Evolutionary conservation across 2,113 vertebrate species (phyloP), one percentile per base, ranked within the genome.

Genomic region (Pipa parva): DNA sequence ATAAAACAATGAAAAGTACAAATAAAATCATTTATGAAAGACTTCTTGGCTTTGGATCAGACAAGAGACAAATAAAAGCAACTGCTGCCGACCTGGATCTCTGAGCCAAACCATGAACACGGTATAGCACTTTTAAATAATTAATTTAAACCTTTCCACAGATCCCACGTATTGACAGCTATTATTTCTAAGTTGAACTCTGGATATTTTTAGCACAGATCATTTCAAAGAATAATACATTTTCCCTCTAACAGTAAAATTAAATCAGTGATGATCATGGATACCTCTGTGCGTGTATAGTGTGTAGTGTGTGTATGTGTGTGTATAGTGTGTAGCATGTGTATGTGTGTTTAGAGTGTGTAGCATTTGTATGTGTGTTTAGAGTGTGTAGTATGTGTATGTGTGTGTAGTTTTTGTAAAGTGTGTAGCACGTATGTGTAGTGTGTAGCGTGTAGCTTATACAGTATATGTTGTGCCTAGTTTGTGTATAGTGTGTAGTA

Each of bases 1-100:
- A 50, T 51, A 63, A 63, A 63, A 63, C 60, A 63, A 50, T 51
- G 45, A 63, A 63, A 63, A 63, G 45, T 63, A 45, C 60, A 63
- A 63, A 63, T 63, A 63, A 50, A 63, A 50, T 21, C 17, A 63
- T 63, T 33, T 50, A 29, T 17, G 15, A 50, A 61, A 22, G n/a
- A 28, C 5, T 61, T 51, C 25, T 63, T 63, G 60, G 60, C 60
- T 2, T 4, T 3, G 26, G 63, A 64, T 64, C 63, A 64, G 25
- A 55, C 33, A 64, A 64, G 12, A 54, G 20, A 48, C 9, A n/a
- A 42, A 28, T 55, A 63, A 37, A 63, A 63, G 31, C 26, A 39
- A 20, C 50, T 29, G 63, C 33, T 45, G 63, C 39, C 63, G 25
- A 55, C 36, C 25, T 54, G 48, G 51, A 55, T 28, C 17, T 55